phyloP scores from a whole-genome alignment of 2,888 invertebrate species.

The Ceraclea dissimilis region DNA sequence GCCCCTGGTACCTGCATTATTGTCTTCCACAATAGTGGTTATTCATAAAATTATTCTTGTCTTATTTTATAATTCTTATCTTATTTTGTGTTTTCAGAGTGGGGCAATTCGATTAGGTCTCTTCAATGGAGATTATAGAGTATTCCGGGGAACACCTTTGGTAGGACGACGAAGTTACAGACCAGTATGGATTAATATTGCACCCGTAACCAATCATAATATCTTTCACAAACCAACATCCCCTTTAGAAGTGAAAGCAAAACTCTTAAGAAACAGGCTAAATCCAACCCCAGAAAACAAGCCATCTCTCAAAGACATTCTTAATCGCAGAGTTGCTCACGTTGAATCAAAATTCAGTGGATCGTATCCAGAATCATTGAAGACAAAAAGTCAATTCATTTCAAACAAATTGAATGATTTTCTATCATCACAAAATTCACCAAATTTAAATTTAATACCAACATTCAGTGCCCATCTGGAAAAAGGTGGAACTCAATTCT shows the following conservation, averaged over 20 bases:
- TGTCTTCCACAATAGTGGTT: too few species aligned
- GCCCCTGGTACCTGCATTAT: too few species aligned
- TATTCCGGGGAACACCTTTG: background rate
- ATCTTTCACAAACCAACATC: background rate
- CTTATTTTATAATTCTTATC: too few species aligned
- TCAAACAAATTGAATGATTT: background rate
- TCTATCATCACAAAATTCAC: background rate
- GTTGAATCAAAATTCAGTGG: background rate
- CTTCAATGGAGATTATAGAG: background rate
- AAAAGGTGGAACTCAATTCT: background rate
- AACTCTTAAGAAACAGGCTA: background rate
- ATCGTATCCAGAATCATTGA: too few species aligned
- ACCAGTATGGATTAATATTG: background rate
- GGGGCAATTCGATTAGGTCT: background rate
- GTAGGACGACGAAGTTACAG: background rate
- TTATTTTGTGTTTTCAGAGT: background rate
- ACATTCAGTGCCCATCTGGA: background rate
- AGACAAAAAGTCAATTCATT: background rate
- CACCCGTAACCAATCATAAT: background rate
- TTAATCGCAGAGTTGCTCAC: background rate
- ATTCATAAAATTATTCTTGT: too few species aligned
- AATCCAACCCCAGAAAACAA: background rate
- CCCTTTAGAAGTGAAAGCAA: background rate
- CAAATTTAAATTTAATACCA: background rate
- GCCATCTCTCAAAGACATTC: background rate